These are phyloP conservation scores for Phyllopteryx taeniolatus DNA, from an alignment of 2,113 vertebrate species.

Conservation along the genomic window DNA sequence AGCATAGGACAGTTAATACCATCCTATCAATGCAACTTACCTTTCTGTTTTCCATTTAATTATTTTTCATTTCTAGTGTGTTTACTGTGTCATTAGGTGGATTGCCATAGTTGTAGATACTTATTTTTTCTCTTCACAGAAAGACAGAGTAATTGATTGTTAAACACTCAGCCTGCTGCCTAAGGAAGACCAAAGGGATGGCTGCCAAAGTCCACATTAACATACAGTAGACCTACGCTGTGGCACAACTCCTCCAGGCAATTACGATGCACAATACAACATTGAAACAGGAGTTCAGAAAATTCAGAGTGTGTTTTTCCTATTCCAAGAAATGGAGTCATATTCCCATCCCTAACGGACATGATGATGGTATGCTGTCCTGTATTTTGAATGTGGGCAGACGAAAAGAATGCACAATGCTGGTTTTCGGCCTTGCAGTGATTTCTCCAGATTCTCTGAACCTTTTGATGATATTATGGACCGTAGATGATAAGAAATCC, in stretches of 20 bases:
- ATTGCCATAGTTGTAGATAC: background rate
- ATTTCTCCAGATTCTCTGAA: too few relatives aligned
- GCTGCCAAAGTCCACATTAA: too few relatives aligned
- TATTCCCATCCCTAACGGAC: background rate
- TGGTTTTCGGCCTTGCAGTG: too few relatives aligned
- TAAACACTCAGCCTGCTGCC: background rate
- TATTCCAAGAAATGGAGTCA: background rate
- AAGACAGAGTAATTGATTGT: too few relatives aligned
- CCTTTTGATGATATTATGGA: too few relatives aligned
- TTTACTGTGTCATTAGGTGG: background rate
- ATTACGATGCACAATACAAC: background rate
- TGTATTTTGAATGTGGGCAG: background rate
- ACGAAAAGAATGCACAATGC: background rate
- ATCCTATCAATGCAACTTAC: slow-evolving; percentile 22
- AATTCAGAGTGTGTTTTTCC: background rate
- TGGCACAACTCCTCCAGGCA: background rate
- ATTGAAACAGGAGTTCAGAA: background rate
- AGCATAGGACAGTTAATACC: slow-evolving; percentile 44
- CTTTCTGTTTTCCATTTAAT: slow-evolving; percentile 25
- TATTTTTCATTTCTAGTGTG: background rate
- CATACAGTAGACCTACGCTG: background rate
- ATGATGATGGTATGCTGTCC: background rate
- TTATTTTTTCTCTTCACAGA: background rate
- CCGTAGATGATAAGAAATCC: too few relatives aligned
- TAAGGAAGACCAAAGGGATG: background rate